phyloP scores from a whole-genome alignment of 1,140 invertebrate genomes.

The Lysiphlebus fabarum region DNA sequence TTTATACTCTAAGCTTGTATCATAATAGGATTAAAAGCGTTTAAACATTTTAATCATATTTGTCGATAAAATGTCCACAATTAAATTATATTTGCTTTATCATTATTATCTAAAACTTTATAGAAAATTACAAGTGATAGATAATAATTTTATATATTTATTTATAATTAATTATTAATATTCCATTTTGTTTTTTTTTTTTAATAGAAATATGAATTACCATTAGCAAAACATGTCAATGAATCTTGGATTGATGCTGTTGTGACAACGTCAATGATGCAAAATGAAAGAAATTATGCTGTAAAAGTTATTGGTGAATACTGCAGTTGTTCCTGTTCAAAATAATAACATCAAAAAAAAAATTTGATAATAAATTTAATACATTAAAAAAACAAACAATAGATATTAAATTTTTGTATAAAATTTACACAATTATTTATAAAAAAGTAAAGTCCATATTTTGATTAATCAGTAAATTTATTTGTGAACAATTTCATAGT shows the following conservation, averaged over 20 bases:
- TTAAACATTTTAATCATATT: conserved; percentile 21
- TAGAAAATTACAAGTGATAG: not conserved
- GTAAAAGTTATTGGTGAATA: conserved; percentile 4
- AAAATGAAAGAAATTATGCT: conserved; percentile 9
- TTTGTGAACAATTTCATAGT: no score
- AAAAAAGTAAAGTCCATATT: no score
- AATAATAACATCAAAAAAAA: no score
- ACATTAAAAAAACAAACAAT: no score
- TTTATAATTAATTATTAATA: not conserved
- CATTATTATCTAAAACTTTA: not conserved
- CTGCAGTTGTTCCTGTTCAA: conserved; percentile 12
- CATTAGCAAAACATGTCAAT: conserved; percentile 2
- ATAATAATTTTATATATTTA: no score
- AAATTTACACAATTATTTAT: no score
- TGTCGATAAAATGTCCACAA: conserved; percentile 13
- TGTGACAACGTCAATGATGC: not conserved
- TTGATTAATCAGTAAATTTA: no score
- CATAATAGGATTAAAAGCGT: conserved; percentile 19
- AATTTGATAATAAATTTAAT: no score
- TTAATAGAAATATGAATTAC: conserved; percentile 4
- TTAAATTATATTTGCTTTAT: conserved; percentile 5
- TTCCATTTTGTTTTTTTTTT: conserved; percentile 11
- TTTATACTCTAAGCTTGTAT: not conserved
- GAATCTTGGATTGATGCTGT: conserved; percentile 15
- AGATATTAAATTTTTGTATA: no score